Evolutionary conservation across 2,888 invertebrate genomes (phyloP), one percentile per base, ranked within the genome.

Genomic region (Cerceris ruficornis): DNA sequence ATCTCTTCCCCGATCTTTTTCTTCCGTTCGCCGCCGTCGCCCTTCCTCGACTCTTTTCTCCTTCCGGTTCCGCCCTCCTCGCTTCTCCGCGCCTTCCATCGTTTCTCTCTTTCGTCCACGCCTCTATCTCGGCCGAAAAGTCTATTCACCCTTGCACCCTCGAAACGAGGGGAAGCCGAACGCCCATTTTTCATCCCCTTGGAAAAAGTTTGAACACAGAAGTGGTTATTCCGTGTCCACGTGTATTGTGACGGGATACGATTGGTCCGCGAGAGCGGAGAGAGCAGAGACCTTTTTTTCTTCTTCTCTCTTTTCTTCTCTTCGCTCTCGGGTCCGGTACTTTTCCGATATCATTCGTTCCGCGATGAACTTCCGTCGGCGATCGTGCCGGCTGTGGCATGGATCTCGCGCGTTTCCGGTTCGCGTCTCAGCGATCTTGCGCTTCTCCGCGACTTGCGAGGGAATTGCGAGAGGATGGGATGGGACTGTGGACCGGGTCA

Each of bases 171-270:
- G 50, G 43, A 50, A 28, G 57, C 68, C 58, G 52, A 54, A 15
- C 69, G 70, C 52, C 13, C 65, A 55, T 69, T 65, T 62, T 67
- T 78, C 61, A 59, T 69, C 49, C 65, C 52, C 49, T 50, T 9
- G 57, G 75, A 77, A 82, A 88, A 90, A 89, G 80, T 89, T 90
- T 90, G 88, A 89, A 90, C 90, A 88, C 89, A 90, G 90, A 90
- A 90, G 90, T 90, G 90, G 90, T 90, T 90, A 90, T 90, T 87
- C 90, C 90, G 89, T 81, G 84, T 85, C 87, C 83, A 86, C 81
- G 81, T 84, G 77, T 71, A 73, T 81, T 71, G 66, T 79, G 67
- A 78, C 77, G 75, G 84, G 84, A 67, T 61, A 68, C 84, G 62
- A 78, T 80, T 73, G 72, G 65, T 73, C 42, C 57, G 70, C 78